phyloP scores from a whole-genome alignment of 2,888 invertebrate genomes.

The Calliphora vomitoria region DNA sequence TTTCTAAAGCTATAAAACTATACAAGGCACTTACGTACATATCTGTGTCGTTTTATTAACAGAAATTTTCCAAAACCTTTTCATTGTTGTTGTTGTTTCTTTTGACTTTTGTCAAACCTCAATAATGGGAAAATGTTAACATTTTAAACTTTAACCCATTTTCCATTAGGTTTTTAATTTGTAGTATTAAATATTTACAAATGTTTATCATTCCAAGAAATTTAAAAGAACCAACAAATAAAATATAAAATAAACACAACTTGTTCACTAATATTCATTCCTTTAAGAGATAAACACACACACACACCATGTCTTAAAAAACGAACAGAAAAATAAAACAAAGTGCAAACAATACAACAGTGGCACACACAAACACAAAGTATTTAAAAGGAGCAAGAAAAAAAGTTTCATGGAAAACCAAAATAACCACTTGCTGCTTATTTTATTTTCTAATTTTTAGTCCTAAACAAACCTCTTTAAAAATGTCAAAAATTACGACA shows the following conservation, averaged over 20 bases:
- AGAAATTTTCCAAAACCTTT: too few species aligned
- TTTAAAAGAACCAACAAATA: neutral
- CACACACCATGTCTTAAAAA: neutral
- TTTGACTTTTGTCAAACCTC: neutral
- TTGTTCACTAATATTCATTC: neutral
- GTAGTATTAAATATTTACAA: conserved; percentile 57
- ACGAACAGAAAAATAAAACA: neutral
- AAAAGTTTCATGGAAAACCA: conserved; percentile 21
- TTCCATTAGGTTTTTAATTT: conserved; percentile 59
- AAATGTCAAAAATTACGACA: conserved; percentile 61
- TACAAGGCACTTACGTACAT: too few species aligned
- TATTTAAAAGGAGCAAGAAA: neutral
- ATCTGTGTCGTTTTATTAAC: too few species aligned
- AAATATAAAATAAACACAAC: neutral
- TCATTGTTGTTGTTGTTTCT: neutral
- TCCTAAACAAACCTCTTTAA: conserved; percentile 66
- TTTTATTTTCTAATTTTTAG: conserved; percentile 58
- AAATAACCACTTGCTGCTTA: conserved; percentile 67
- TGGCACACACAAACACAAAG: conserved; percentile 2
- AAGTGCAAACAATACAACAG: conserved; percentile 29
- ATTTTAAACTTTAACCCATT: conserved; percentile 52
- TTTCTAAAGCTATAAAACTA: too few species aligned
- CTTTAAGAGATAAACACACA: neutral
- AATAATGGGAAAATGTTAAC: conserved; percentile 38
- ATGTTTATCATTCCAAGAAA: conserved; percentile 20